Evolutionary conservation across 2,113 vertebrate genomes (phyloP).

Genomic region (Pipra filicauda): DNA sequence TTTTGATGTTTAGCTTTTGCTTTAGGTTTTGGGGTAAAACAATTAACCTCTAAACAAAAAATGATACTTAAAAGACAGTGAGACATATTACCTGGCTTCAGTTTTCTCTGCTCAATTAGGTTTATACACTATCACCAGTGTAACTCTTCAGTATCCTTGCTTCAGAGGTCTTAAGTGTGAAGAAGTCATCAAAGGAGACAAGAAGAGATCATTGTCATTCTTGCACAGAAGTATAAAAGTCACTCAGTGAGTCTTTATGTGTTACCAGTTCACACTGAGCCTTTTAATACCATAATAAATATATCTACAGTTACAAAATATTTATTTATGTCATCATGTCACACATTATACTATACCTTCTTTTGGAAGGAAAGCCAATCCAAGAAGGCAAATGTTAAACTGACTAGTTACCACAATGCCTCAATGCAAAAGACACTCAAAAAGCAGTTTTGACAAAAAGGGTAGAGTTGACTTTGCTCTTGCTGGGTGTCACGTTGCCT

Average conservation of each 20-base stretch:
- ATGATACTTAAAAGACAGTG: neutral
- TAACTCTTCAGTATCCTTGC: neutral
- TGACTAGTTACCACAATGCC: neutral
- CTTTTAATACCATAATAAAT: neutral
- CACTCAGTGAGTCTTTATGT: neutral
- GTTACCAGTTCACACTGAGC: neutral
- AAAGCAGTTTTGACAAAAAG: neutral
- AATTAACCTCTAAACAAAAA: conserved; percentile 30
- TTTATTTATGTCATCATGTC: neutral
- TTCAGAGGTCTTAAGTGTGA: neutral
- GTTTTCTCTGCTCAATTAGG: neutral
- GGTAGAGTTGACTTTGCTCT: neutral
- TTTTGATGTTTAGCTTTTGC: conserved; percentile 9
- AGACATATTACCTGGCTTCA: neutral
- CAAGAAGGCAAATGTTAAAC: neutral
- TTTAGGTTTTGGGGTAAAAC: neutral
- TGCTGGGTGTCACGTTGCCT: neutral
- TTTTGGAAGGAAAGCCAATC: neutral
- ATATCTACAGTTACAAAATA: neutral
- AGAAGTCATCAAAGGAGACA: neutral
- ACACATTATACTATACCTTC: fast-evolving
- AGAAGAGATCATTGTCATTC: neutral
- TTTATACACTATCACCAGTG: neutral
- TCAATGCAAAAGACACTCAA: neutral
- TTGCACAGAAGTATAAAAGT: neutral